A percentile compares a stretch with the other conserved stretches of the same genome.
Evolutionary conservation across 2,113 vertebrate genomes (phyloP).

Genomic region (Sitta europaea): DNA sequence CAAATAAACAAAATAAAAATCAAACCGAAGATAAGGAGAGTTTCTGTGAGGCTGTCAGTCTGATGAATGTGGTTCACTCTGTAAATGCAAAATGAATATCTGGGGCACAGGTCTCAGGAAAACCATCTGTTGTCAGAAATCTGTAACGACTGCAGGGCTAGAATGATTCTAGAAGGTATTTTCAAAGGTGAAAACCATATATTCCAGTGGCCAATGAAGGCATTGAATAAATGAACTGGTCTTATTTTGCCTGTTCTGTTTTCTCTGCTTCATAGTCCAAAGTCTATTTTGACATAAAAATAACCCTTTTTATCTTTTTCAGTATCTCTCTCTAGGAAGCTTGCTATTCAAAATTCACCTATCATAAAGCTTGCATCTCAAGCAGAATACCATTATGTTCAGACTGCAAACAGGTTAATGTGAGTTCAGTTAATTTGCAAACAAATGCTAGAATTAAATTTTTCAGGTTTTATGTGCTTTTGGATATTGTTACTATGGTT

Average conservation of each 20-base stretch:
- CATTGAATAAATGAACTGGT: neutral
- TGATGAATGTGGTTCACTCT: neutral
- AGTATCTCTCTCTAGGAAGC: neutral
- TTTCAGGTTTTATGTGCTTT: neutral
- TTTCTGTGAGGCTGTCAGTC: neutral
- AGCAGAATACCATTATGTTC: neutral
- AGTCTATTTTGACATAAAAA: neutral
- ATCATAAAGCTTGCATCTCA: neutral
- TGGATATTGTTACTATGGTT: neutral
- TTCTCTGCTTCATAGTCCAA: neutral
- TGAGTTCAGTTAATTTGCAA: neutral
- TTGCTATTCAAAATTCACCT: neutral
- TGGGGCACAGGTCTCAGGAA: neutral
- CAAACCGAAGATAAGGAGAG: neutral
- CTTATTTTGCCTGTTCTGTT: neutral
- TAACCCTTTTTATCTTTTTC: neutral
- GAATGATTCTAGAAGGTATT: neutral
- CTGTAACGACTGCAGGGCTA: neutral
- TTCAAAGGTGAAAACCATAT: neutral
- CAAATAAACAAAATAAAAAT: neutral
- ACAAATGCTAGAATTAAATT: neutral
- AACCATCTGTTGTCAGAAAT: neutral
- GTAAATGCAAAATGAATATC: neutral
- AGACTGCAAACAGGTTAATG: neutral
- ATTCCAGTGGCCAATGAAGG: neutral